phyloP scores from a whole-genome alignment of 2,797 vertebrate genomes.

The Coreius guichenoti region DNA sequence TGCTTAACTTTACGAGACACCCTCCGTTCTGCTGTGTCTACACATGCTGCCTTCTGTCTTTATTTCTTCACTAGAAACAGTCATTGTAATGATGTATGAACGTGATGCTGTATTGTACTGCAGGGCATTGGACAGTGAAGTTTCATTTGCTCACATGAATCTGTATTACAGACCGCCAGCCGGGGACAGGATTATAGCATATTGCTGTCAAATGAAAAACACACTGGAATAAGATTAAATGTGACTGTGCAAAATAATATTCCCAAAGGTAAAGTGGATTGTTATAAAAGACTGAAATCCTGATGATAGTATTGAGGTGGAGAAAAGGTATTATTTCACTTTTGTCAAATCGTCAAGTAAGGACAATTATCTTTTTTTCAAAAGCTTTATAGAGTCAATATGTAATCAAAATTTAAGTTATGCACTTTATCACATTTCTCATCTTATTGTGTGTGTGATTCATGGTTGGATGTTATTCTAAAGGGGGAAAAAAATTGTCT shows the following conservation, averaged over 20 bases:
- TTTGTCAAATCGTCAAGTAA: neutral
- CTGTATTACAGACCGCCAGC: conserved; percentile 33
- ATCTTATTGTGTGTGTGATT: neutral
- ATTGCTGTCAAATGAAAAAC: conserved; percentile 41
- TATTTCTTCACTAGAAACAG: conserved; percentile 21
- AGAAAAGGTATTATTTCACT: conserved; percentile 1
- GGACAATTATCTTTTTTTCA: neutral
- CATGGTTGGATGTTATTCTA: neutral
- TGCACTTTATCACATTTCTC: neutral
- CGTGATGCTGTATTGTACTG: conserved; percentile 23
- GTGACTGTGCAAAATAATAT: conserved; percentile 35
- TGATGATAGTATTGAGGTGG: neutral
- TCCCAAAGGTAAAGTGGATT: conserved; percentile 22
- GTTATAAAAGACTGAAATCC: conserved; percentile 29
- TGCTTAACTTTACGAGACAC: neutral
- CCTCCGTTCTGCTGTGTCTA: neutral
- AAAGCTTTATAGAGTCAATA: neutral
- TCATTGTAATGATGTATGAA: conserved; percentile 34
- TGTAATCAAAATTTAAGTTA: neutral
- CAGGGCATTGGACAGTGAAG: conserved; percentile 38
- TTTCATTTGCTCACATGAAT: conserved; percentile 47
- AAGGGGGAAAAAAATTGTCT: neutral
- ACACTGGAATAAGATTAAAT: conserved; percentile 40
- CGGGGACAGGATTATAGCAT: conserved; percentile 39
- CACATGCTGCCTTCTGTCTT: conserved; percentile 15